Percentiles rank a stretch among this genome's conserved stretches.
phyloP scores from a whole-genome alignment of 2,888 invertebrate genomes.

The Hirtodrosophila trivittata region DNA sequence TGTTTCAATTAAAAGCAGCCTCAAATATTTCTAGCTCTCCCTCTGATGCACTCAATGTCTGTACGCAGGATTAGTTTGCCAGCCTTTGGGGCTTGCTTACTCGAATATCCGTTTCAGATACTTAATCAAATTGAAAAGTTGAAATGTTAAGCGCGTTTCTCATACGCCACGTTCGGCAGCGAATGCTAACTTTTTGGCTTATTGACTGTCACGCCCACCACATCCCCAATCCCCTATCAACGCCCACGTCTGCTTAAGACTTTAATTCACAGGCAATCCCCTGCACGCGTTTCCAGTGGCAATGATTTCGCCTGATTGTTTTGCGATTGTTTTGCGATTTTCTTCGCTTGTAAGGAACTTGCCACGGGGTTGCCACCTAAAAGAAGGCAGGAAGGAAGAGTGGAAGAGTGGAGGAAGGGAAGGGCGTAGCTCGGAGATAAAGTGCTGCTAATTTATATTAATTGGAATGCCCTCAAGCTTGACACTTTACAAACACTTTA shows the following conservation, averaged over 20 bases:
- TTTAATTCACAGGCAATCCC: conserved; percentile 66
- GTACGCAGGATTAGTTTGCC: conserved; percentile 8
- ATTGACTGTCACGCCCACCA: conserved; percentile 44
- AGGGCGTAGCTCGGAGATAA: conserved; percentile 42
- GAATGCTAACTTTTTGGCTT: conserved; percentile 41
- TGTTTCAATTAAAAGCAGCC: conserved; percentile 38
- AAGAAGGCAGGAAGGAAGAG: neutral
- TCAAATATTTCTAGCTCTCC: conserved; percentile 15
- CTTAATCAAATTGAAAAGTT: conserved; percentile 68
- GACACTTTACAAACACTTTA: conserved; percentile 29
- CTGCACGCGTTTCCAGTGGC: conserved; percentile 55
- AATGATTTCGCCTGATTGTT: conserved; percentile 72
- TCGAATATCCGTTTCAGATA: conserved; percentile 21
- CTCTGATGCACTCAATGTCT: conserved; percentile 1
- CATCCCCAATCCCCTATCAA: neutral
- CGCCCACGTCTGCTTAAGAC: conserved; percentile 40
- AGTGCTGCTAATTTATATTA: conserved; percentile 63
- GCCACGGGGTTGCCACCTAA: neutral
- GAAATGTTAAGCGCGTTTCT: conserved; percentile 23
- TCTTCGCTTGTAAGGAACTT: conserved; percentile 9
- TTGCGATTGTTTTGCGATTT: conserved; percentile 74
- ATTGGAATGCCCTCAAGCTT: conserved; percentile 43
- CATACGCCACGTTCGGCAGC: conserved; percentile 36
- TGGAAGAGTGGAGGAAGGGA: neutral
- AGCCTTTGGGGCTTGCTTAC: neutral